Percentiles rank a stretch among this genome's conserved stretches.
phyloP scores from a whole-genome alignment of 2,113 vertebrate species.

The Pardalotus punctatus region DNA sequence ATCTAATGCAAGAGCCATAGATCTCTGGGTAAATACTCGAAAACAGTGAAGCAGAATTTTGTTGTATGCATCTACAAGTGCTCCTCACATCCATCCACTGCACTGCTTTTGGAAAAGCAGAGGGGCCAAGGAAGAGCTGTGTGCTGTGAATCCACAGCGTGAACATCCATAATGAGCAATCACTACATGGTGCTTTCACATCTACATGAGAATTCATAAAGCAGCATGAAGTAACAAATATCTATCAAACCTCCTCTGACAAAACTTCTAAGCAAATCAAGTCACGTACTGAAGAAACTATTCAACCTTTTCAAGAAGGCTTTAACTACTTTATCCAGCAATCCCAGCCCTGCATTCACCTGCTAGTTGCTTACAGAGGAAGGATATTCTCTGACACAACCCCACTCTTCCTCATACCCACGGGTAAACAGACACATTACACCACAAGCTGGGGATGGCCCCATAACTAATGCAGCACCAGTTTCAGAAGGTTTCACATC shows the following conservation, averaged over 20 bases:
- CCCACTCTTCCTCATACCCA: neutral
- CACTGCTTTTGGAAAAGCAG: neutral
- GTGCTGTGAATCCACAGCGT: neutral
- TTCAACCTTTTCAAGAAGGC: neutral
- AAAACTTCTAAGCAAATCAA: neutral
- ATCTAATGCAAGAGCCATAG: neutral
- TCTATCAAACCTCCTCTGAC: neutral
- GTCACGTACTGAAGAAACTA: neutral
- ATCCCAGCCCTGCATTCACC: neutral
- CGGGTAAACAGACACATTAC: neutral
- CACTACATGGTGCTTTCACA: neutral
- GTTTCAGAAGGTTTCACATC: neutral
- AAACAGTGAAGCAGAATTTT: neutral
- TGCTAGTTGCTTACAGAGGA: neutral
- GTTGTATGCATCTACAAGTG: neutral
- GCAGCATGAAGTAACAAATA: neutral
- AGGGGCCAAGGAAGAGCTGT: neutral
- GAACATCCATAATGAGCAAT: rapidly evolving
- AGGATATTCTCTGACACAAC: rapidly evolving
- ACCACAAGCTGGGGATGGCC: neutral
- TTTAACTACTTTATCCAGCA: neutral
- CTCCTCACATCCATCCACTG: neutral
- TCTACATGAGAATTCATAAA: neutral
- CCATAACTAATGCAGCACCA: neutral
- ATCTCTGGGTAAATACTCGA: neutral